Percentiles rank a stretch among this genome's conserved stretches.
Conservation (phyloP, 2,113 vertebrate genomes). For the Oryzias woworae region DNA sequence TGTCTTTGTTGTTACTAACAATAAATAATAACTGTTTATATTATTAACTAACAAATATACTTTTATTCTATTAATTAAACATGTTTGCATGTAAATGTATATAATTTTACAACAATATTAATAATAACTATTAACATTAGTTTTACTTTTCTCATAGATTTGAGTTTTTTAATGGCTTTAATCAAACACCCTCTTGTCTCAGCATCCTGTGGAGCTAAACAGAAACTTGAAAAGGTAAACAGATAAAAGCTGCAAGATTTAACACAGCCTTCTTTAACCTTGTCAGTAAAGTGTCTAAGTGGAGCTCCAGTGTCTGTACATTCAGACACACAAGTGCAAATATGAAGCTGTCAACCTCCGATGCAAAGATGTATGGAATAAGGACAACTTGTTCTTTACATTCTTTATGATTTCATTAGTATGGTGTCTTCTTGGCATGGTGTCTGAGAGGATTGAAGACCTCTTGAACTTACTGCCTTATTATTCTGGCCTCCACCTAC, state of each 20-base stretch:
- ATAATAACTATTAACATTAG: too few species aligned
- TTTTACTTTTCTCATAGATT: background rate
- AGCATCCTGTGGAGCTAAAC: background rate
- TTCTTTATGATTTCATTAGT: constrained; percentile 42
- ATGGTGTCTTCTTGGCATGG: constrained; percentile 38
- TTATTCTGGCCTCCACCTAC: constrained; percentile 52
- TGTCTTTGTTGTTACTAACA: too few species aligned
- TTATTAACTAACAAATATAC: too few species aligned
- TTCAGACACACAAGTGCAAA: constrained; percentile 7
- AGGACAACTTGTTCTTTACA: constrained; percentile 29
- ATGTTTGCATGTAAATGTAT: too few species aligned
- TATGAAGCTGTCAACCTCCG: constrained; percentile 16
- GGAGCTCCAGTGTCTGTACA: background rate
- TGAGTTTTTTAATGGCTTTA: background rate
- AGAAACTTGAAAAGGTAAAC: constrained; percentile 38
- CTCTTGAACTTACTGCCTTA: constrained; percentile 33
- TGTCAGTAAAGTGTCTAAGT: constrained; percentile 7
- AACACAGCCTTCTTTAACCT: constrained; percentile 13
- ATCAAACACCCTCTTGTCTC: background rate
- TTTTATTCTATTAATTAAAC: too few species aligned
- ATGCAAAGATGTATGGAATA: constrained; percentile 24
- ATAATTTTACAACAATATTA: too few species aligned
- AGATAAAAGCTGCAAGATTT: constrained; percentile 15
- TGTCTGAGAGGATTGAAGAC: constrained; percentile 34
- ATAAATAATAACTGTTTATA: too few species aligned